Evolutionary conservation across 2,888 invertebrate genomes (phyloP), one percentile per base, ranked within the genome.

Genomic region (Tyria jacobaeae): DNA sequence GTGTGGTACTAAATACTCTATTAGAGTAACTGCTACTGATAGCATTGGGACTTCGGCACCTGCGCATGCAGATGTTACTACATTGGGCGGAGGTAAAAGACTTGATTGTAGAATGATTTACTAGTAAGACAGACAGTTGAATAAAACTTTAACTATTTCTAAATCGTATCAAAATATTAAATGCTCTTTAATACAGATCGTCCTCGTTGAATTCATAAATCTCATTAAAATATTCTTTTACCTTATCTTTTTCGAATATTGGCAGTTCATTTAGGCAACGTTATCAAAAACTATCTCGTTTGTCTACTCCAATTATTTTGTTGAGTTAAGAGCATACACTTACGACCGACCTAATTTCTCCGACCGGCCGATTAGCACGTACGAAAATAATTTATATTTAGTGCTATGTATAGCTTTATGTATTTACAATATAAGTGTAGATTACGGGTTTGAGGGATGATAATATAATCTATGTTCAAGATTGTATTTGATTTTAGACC

Each of bases 1-100:
- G 78, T 98, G 98, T 86, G 98, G 98, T 12, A 97, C 97, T 25
- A 95, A 96, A 69, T 98, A 98, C 84, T 95, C 96, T 63, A 95
- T 98, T 60, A 95, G 97, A 82, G 95, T 98, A 68, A 96, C 96
- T 2, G 97, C 98, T 1, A 96, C 96, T 62, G 98, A 98, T 86
- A 95, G 95, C 64, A 96, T 98, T 2, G 98, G 98, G 0, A 96
- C 96, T 44, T 97, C 98, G 5, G 95, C 95, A 61, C 95, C 96
- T 0, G 93, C 95, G 14, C 90, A 96, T 68, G 89, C 94, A 7
- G 95, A 96, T 52, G 92, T 94, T 15, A 95, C 95, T 69, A 93
- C 94, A 4, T 88, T 96, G 5, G 96, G 96, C 2, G 92, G 94
- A 76, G 95, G 96, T 85, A 84, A 90, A 76, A 25, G 7, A 15